Base-by-base conservation (phyloP, 37 sponge, comb jelly and placozoan genomes). In the Chondrilla cf. caribensis region DNA sequence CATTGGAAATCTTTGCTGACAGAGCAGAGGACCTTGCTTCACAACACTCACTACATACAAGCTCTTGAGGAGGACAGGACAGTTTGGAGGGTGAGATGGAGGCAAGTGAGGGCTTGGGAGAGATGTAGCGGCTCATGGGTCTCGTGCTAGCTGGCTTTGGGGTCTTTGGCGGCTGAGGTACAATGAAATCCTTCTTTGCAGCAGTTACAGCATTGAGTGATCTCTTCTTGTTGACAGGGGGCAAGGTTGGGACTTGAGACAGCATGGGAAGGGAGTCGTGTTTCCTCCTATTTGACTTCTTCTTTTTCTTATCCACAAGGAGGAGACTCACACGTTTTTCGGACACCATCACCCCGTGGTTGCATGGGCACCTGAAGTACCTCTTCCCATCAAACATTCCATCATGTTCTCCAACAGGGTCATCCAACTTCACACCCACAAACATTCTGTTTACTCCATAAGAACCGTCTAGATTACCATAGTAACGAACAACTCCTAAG, bases 351-450 rank as follows among this genome's bases (percentile, higher is more conserved):
- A 88, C 73, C 15, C 93, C 96, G 67, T 96, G 93, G 19, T 58
- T 80, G 0, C 55, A 39, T 24, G 88, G 89, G 70, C 96, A 96
- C 39, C 40, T 85, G 77, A 96, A 96, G 87, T 81, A 96, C 3
- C 89, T 38, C 81, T 93, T 93, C 25, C 89, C 89, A 25, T 86
- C 58, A 33, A 78, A 67, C 11, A 72, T 78, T 0, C 96, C 96
- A 84, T 96, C 93, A 82, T 86, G 80, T 1, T 88, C 82, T 38
- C 96, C 96, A 79, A 90, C 91, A 86, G 91, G 89, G 33, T 90
- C 94, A 55, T 94, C 94, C 58, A 94, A 86, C 71, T 94, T 94
- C 22, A 90, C 81, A 40, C 94, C 94, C 11, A 90, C 71, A 44
- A 87, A 94, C 24, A 86, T 15, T 54, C 72, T 66, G 6, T 37